A percentile compares a stretch with the other conserved stretches of the same genome.
Evolutionary conservation across 2,113 vertebrate genomes (phyloP).

Genomic region (Bubo bubo): DNA sequence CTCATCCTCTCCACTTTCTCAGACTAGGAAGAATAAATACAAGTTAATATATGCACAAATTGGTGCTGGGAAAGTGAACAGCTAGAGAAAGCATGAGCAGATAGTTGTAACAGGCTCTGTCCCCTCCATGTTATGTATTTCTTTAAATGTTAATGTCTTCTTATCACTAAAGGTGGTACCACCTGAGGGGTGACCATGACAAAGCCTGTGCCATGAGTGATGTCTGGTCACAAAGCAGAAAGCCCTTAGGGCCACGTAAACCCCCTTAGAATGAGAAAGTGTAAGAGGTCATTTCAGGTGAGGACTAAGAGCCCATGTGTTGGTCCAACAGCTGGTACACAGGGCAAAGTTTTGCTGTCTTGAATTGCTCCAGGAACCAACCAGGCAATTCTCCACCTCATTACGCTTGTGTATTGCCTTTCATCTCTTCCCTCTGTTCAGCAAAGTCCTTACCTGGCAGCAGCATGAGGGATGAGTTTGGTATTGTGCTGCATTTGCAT

Average conservation of each 20-base stretch:
- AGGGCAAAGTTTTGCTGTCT: neutral
- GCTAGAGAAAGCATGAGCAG: neutral
- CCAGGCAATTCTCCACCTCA: fast-evolving
- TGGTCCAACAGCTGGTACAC: neutral
- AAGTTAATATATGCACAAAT: neutral
- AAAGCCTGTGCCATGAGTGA: neutral
- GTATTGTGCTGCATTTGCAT: too few relatives aligned
- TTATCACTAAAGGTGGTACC: neutral
- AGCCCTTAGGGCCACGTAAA: neutral
- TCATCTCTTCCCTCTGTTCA: too few relatives aligned
- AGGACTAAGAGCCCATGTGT: fast-evolving
- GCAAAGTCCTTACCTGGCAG: fast-evolving
- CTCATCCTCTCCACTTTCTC: neutral
- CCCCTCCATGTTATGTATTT: fast-evolving
- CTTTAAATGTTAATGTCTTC: neutral
- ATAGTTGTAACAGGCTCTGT: neutral
- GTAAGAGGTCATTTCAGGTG: neutral
- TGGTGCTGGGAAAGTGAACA: neutral
- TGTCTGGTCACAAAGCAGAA: neutral
- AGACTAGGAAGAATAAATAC: neutral
- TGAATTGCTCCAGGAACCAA: neutral
- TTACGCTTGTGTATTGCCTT: fast-evolving
- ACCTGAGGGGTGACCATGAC: neutral
- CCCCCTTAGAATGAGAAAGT: neutral
- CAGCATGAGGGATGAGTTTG: neutral